Evolutionary conservation across 2,113 vertebrate genomes (phyloP), one percentile per base, ranked within the genome.

Genomic region (Ursus arctos): DNA sequence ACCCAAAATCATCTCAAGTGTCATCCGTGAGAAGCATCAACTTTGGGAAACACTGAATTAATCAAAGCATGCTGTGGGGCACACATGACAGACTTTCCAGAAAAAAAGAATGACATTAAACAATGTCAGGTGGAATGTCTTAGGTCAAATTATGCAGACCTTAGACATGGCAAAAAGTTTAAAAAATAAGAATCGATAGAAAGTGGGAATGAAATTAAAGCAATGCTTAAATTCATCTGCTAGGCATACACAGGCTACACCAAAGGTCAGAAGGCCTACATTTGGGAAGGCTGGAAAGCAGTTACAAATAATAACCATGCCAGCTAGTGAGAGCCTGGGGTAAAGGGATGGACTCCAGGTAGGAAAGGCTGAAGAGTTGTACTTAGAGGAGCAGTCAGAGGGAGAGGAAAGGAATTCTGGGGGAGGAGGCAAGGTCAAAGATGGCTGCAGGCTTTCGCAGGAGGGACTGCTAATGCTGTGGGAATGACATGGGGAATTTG

Each of bases 31-130:
- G 40, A 90, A 86, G 28, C 26, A 72, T 28, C 19, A 40, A 92
- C 65, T 86, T 97, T n/a, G 5, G 21, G 67, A 79, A 61, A 77
- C 31, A 88, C 59, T 82, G 51, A 91, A 82, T 77, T 82, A 81
- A 76, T 96, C 33, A 89, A 87, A 90, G 53, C 11, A 57, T 19
- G 2, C 33, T 61, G 6, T 40, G 61, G 6, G 55, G 31, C 22
- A 81, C 0, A 21, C 4, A 15, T n/a, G 40, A 76, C 49, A 76
- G 21, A 63, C n/a, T 94, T 51, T 1, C 82, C 36, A 77, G n/a
- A 0, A n/a, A 49, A 67, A 92, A 57, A 22, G 33, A 93, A 53
- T 22, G 19, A 55, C 24, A 80, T 40, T 72, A 80, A 96, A 53
- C 47, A 47, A 71, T 49, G 19, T 85, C 53, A 69, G 8, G 31